phyloP scores from a whole-genome alignment of 2,113 vertebrate species.

The Bos javanicus region DNA sequence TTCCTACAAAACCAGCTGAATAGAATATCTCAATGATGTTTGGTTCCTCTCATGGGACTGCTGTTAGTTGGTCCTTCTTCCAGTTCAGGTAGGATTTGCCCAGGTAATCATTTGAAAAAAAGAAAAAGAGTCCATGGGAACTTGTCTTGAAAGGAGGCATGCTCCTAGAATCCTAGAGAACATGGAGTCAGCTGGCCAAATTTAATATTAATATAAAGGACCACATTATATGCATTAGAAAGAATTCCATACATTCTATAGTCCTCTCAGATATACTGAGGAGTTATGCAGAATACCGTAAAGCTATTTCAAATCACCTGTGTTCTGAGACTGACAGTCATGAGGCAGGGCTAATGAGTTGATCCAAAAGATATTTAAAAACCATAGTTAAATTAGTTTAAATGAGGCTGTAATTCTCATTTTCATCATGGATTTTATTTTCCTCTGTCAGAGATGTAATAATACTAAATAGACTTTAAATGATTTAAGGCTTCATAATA shows the following conservation, averaged over 20 bases:
- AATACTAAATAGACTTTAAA: slow-evolving; percentile 50
- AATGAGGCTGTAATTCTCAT: slow-evolving; percentile 56
- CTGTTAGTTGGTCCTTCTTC: background rate
- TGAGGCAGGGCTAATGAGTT: background rate
- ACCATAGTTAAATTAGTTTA: slow-evolving; percentile 36
- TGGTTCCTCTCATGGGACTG: background rate
- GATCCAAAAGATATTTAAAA: slow-evolving; percentile 41
- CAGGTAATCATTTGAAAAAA: background rate
- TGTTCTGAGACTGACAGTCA: background rate
- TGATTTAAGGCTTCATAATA: slow-evolving; percentile 42
- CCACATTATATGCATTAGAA: background rate
- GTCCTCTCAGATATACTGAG: background rate
- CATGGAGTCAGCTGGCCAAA: background rate
- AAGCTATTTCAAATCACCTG: background rate
- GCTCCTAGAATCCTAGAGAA: background rate
- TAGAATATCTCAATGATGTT: background rate
- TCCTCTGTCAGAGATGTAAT: slow-evolving; percentile 41
- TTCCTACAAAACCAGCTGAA: background rate
- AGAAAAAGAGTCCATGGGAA: background rate
- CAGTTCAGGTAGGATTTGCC: background rate
- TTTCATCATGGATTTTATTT: slow-evolving; percentile 65
- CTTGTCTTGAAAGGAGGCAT: background rate
- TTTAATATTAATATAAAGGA: background rate
- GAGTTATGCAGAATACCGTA: background rate
- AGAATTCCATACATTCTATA: background rate